Evolutionary conservation across 2,797 vertebrate species (phyloP), one percentile per base, ranked within the genome.

Genomic region (Setipinna tenuifilis): DNA sequence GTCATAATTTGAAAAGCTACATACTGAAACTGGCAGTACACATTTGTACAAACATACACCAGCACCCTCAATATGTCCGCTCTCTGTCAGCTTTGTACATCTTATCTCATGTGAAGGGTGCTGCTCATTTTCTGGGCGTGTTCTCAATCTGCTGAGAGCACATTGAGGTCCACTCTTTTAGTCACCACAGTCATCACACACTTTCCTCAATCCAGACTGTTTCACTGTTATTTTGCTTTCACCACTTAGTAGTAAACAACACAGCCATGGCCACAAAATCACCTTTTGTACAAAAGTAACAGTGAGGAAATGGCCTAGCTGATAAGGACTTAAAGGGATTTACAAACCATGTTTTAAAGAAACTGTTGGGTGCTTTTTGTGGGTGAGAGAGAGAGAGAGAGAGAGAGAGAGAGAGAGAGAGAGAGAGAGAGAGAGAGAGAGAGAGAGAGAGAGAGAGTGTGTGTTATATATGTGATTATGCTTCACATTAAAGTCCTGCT

Each of bases 131-230:
- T 83, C 89, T 89, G 94, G 95, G 95, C 87, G 95, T 95, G 94
- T 94, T 93, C 93, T 91, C 93, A 95, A 96, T 96, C 95, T 93
- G 90, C 89, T 90, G 89, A 44, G 83, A 92, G 90, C 95, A 96
- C 92, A 94, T 93, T 94, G 93, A 92, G 88, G 41, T 85, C 46
- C 85, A 84, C 85, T 91, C 85, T 88, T 89, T 92, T 84, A 4
- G 68, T 25, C 11, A 61, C 54, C 7, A 23, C 75, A n/a, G 21
- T 46, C 11, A 6, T 31, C 75, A 61, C 5, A 62, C 5, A 62
- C 19, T 1, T 41, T 75, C 12, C 68, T 41, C n/a, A 35, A 1
- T 75, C 12, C 68, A 75, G 61, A 31, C 31, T 17, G 17, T 6
- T 35, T 35, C 68, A 75, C 68, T 75, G 28, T 17, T 10, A 75